Evolutionary conservation across 2,888 invertebrate genomes (phyloP).

Genomic region (Caenorhabditis sp.): DNA sequence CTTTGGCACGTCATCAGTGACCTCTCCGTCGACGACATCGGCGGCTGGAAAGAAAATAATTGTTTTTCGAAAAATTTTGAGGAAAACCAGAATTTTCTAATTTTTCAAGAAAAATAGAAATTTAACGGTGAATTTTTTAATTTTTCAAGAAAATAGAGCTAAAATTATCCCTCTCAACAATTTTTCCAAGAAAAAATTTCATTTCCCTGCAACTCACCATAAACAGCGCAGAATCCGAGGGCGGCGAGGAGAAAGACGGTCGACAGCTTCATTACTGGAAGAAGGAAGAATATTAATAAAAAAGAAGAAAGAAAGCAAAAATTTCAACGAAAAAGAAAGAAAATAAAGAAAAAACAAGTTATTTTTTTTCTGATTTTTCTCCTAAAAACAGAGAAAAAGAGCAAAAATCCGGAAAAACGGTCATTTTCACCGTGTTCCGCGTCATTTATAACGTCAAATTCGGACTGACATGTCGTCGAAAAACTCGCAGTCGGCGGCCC

Average conservation of each 20-base stretch:
- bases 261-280: conserved; percentile 66
- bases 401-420: conserved; percentile 1
- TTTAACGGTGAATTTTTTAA: no score
- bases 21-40: conserved; percentile 78
- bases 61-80: not conserved
- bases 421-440: not conserved
- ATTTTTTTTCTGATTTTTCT: conserved; percentile 6
- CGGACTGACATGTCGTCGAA: not conserved
- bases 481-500: conserved; percentile 43
- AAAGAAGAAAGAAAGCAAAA: not conserved
- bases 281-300: not conserved
- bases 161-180: no score
- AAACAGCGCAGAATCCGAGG: conserved; percentile 60
- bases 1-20: conserved; percentile 73
- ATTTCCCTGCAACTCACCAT: conserved; percentile 48
- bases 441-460: not conserved
- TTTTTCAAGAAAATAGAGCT: no score
- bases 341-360: not conserved
- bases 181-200: no score
- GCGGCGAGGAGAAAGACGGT: conserved; percentile 49
- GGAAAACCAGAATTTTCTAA: no score
- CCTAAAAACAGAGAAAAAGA: not conserved
- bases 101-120: not conserved
- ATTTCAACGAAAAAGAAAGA: not conserved
- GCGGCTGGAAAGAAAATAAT: conserved; percentile 57